These are phyloP conservation scores for Hycleus phaleratus DNA, from an alignment of 1,140 invertebrate genomes.

Conservation along the genomic window DNA sequence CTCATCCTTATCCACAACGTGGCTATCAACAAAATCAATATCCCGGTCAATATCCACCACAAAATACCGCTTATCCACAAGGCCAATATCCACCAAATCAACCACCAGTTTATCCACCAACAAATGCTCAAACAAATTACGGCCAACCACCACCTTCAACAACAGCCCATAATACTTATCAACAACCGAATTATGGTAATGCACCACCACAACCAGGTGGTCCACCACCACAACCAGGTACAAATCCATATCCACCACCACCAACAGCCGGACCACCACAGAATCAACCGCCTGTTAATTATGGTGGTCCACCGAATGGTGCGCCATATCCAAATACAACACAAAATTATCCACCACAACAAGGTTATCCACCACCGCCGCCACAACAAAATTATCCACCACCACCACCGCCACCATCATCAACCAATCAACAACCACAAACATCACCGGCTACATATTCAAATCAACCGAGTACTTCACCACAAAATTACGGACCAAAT, in stretches of 20 bases:
- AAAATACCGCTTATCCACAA: constrained; percentile 43
- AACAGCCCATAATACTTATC: constrained; percentile 37
- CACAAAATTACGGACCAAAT: constrained; percentile 38
- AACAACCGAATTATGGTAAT: constrained; percentile 33
- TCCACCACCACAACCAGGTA: constrained; percentile 25
- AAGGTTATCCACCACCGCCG: constrained; percentile 27
- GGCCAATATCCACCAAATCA: constrained; percentile 43
- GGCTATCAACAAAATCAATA: constrained; percentile 50
- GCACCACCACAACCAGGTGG: constrained; percentile 28
- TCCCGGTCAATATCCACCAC: constrained; percentile 41
- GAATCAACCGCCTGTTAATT: constrained; percentile 38
- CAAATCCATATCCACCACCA: constrained; percentile 38
- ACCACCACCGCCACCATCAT: constrained; percentile 14
- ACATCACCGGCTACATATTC: constrained; percentile 32
- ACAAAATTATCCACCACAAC: constrained; percentile 39
- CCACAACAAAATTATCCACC: constrained; percentile 27
- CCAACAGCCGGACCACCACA: constrained; percentile 36
- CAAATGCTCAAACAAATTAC: constrained; percentile 43
- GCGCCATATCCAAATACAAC: constrained; percentile 37
- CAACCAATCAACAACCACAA: constrained; percentile 27
- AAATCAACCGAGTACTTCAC: constrained; percentile 23
- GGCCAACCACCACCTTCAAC: constrained; percentile 40
- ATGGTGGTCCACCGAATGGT: constrained; percentile 39
- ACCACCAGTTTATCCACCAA: constrained; percentile 41
- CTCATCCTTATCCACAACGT: constrained; percentile 49